Evolutionary conservation across 2,797 vertebrate species (phyloP), one percentile per base, ranked within the genome.

Genomic region (Falco peregrinus): DNA sequence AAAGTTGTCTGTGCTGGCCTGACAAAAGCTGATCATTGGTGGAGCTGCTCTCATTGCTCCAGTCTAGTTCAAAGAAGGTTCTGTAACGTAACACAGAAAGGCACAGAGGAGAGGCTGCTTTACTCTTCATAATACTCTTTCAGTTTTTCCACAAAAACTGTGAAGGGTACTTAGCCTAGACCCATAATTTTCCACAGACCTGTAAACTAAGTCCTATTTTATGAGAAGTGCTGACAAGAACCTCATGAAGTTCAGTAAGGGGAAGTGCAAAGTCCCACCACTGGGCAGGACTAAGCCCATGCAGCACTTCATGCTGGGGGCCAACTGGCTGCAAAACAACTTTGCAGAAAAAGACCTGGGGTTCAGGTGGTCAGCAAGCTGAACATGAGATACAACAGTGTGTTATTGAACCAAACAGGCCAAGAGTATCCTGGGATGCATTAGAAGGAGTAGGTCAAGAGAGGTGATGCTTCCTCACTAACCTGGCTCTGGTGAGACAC

Each of bases 391-490:
- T 43, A 17, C 33, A 48, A 31, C 28, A 64, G 13, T 1, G 6
- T 51, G 26, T 10, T 12, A 20, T 6, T 59, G 29, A 83, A 37
- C 11, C 39, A 61, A 61, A 12, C 15, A 68, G 31, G 45, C 13
- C 54, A 79, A 29, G 0, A 10, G 9, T 20, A 41, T 74, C 17
- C 33, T 35, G 69, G 21, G 17, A 61, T 33, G 14, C 8, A 41
- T 39, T 43, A 70, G 57, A 73, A 51, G 25, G 28, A 57, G 4
- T 6, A 33, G 25, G 7, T 33, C 64, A 74, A 75, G 50, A 33
- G 6, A 16, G 0, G 1, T 11, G 22, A 43, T 21, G 25, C 20
- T 45, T 81, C 20, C 19, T 7, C 0, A 0, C 5, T 73, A 13
- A 24, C 11, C 6, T 47, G 33, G 10, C 1, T 1, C 19, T 59